Conservation (phyloP, 2,797 vertebrate species). For the Sternotherus odoratus region DNA sequence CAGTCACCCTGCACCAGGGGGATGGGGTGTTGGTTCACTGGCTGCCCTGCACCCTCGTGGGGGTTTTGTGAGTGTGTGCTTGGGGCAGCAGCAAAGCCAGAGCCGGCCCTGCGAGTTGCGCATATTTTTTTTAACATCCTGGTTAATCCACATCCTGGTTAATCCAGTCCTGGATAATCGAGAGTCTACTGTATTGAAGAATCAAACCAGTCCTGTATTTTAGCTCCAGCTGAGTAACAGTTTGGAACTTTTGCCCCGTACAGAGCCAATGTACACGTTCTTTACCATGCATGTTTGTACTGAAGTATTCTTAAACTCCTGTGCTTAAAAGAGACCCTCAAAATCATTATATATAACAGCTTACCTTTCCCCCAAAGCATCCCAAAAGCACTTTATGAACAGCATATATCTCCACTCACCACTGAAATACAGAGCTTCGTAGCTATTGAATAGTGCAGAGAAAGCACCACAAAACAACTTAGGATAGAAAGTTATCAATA, state of each 20-base stretch:
- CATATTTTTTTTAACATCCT: too few species aligned
- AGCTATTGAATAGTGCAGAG: background rate
- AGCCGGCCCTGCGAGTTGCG: too few species aligned
- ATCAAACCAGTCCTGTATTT: background rate
- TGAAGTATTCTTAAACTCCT: background rate
- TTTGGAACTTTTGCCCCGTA: background rate
- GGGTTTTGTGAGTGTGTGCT: too few species aligned
- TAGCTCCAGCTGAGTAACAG: background rate
- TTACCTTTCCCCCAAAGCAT: background rate
- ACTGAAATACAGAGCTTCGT: background rate
- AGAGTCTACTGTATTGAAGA: too few species aligned
- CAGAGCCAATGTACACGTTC: rapidly evolving
- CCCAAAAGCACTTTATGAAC: background rate
- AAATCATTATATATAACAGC: background rate
- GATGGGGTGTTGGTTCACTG: too few species aligned
- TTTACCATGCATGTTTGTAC: background rate
- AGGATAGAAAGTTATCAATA: background rate
- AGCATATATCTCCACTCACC: background rate
- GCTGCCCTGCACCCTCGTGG: too few species aligned
- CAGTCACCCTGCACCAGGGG: too few species aligned
- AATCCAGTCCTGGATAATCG: too few species aligned
- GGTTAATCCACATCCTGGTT: too few species aligned
- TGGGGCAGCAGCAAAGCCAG: too few species aligned
- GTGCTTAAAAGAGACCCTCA: background rate
- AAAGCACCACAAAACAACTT: background rate